phyloP scores from a whole-genome alignment of 1,140 invertebrate genomes.

The Drosophila kurseongensis region DNA sequence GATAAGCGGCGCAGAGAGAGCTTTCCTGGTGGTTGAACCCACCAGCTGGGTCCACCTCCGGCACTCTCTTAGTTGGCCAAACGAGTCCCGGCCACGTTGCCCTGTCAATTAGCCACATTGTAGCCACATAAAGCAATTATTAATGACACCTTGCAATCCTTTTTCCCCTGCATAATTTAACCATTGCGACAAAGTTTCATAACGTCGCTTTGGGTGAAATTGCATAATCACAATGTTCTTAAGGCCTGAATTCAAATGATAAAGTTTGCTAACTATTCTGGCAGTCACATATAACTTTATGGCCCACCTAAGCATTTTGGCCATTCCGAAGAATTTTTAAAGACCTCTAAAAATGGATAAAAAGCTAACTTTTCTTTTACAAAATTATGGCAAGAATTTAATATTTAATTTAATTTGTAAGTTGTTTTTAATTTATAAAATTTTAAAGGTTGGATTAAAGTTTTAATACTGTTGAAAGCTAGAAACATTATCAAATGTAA shows the following conservation, averaged over 20 bases:
- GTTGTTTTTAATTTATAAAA: no score
- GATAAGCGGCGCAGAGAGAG: constrained; percentile 52
- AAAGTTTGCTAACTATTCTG: neutral
- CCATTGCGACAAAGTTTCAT: constrained; percentile 5
- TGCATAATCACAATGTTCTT: constrained; percentile 14
- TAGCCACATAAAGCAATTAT: constrained; percentile 53
- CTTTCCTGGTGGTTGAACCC: constrained; percentile 7
- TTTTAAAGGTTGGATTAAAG: no score
- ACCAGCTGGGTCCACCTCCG: neutral
- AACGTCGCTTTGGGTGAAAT: neutral
- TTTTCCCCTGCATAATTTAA: constrained; percentile 29
- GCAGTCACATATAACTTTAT: neutral
- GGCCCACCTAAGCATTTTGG: no score
- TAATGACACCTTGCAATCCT: constrained; percentile 39
- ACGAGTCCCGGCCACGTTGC: constrained; percentile 5
- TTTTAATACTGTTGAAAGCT: no score
- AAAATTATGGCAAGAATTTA: neutral
- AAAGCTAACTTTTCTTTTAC: neutral
- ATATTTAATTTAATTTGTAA: no score
- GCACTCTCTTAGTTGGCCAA: constrained; percentile 17
- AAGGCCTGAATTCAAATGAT: neutral
- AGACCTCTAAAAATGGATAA: neutral
- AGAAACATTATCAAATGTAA: no score
- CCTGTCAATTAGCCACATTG: constrained; percentile 43
- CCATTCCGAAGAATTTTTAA: neutral